These are phyloP conservation scores for Drosophila pruinosa DNA, from an alignment of 1,140 invertebrate genomes.

Conservation along the genomic window DNA sequence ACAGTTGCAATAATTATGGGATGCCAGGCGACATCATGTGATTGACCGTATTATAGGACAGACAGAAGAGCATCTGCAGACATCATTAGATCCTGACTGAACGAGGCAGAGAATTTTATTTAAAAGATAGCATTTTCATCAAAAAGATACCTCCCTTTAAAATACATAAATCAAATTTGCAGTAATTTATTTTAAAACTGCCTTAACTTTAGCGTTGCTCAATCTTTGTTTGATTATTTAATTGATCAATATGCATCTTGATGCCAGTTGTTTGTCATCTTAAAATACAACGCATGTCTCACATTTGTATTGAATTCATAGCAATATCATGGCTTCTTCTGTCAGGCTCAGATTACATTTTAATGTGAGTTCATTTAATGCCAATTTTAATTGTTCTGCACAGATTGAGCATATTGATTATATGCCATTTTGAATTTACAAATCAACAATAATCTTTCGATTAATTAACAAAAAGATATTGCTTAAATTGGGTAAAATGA, in stretches of 20 bases:
- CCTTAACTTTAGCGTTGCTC: too few relatives aligned
- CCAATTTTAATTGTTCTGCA: neutral
- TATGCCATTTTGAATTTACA: neutral
- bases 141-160: too few relatives aligned
- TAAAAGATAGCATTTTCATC: too few relatives aligned
- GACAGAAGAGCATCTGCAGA: neutral
- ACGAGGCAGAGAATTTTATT: neutral
- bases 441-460: neutral
- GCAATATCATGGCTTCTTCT: neutral
- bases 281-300: neutral
- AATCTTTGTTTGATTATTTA: too few relatives aligned
- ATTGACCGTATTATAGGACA: conserved; percentile 64
- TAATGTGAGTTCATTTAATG: neutral
- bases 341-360: neutral
- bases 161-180: too few relatives aligned
- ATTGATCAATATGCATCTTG: too few relatives aligned
- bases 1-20: conserved; percentile 54
- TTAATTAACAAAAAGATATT: neutral
- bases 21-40: conserved; percentile 57
- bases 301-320: neutral
- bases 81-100: neutral
- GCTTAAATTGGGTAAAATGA: neutral
- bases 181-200: too few relatives aligned
- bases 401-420: neutral
- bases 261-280: too few relatives aligned